A percentile compares a stretch with the other conserved stretches of the same genome.
These are phyloP conservation scores for Mesitornis unicolor DNA, from an alignment of 2,113 vertebrate genomes.

Conservation along the genomic window DNA sequence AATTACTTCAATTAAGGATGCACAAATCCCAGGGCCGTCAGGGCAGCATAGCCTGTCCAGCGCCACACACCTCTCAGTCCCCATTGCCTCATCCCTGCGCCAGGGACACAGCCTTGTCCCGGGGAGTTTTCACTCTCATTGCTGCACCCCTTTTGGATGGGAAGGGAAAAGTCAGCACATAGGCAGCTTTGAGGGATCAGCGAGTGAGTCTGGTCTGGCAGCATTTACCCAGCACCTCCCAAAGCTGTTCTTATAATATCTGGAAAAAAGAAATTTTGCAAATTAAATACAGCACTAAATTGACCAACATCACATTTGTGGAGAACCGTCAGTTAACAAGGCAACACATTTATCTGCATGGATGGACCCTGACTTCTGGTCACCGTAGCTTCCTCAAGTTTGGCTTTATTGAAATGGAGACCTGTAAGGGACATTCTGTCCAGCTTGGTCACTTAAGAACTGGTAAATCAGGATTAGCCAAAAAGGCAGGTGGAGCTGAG, in stretches of 20 bases:
- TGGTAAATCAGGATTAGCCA: neutral
- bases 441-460: neutral
- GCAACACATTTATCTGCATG: neutral
- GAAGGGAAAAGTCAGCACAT: neutral
- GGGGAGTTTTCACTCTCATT: neutral
- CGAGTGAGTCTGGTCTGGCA: neutral
- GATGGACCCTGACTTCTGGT: neutral
- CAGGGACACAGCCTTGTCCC: no score
- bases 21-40: neutral
- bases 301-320: neutral
- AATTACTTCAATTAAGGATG: neutral
- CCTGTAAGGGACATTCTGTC: neutral
- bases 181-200: neutral
- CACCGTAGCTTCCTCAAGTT: neutral
- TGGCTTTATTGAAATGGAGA: neutral
- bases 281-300: neutral
- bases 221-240: neutral
- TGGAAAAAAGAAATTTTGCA: neutral
- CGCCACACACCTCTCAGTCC: no score
- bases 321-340: neutral
- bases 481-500: no score
- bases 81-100: no score
- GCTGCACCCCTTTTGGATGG: neutral
- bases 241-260: neutral
- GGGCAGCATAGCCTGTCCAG: neutral